A percentile compares a stretch with the other conserved stretches of the same genome.
Evolutionary conservation across 1,140 invertebrate genomes (phyloP).

Genomic region (Bombus terrestris): DNA sequence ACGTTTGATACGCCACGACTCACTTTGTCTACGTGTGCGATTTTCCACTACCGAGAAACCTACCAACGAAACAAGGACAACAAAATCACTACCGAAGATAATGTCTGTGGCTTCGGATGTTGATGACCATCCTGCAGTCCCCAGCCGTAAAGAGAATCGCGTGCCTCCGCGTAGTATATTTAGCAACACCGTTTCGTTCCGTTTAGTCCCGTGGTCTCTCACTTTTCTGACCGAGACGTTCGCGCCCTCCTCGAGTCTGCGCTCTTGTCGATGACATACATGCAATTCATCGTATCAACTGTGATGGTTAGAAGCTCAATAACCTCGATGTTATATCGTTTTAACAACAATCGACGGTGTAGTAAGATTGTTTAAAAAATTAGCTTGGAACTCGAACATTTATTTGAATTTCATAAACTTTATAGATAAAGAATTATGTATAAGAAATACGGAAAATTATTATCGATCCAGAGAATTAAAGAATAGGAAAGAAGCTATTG

Average conservation of each 20-base stretch:
- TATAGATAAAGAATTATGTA: background rate
- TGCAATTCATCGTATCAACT: background rate
- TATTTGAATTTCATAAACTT: background rate
- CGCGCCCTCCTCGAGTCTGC: constrained; percentile 63
- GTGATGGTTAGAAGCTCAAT: constrained; percentile 25
- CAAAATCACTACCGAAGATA: constrained; percentile 15
- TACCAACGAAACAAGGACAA: background rate
- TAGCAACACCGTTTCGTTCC: constrained; percentile 63
- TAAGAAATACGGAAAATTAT: background rate
- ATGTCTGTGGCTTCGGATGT: constrained; percentile 34
- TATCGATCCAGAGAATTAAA: background rate
- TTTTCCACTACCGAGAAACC: background rate
- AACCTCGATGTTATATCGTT: background rate
- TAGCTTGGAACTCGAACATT: background rate
- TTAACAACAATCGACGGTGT: background rate
- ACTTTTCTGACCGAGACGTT: constrained; percentile 29
- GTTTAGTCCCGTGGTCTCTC: constrained; percentile 34
- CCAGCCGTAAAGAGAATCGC: constrained; percentile 54
- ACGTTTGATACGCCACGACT: background rate
- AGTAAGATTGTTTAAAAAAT: background rate
- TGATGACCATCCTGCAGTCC: constrained; percentile 28
- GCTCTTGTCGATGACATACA: constrained; percentile 34
- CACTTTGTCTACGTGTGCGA: background rate
- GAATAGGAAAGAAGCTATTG: background rate
- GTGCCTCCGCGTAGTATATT: constrained; percentile 74